A percentile compares a stretch with the other conserved stretches of the same genome.
Evolutionary conservation across 2,797 vertebrate genomes (phyloP).

Genomic region (Gobionotothen gibberifrons): DNA sequence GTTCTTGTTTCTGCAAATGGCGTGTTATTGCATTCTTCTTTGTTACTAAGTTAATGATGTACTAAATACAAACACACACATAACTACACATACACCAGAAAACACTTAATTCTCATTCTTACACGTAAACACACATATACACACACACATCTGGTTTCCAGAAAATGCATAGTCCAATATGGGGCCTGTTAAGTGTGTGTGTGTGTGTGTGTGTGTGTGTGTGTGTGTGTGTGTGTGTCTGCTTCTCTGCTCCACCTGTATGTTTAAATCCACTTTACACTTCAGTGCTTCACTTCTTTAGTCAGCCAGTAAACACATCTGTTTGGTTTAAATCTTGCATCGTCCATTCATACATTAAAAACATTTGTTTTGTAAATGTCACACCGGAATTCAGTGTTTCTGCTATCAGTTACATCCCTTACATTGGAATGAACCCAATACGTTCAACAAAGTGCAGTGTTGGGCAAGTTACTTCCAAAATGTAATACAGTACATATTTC

Average conservation of each 20-base stretch:
- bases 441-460: not conserved
- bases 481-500: no score
- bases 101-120: constrained; percentile 10
- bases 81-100: constrained; percentile 3
- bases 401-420: not conserved
- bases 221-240: not conserved
- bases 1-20: constrained; percentile 51
- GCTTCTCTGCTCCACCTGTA: not conserved
- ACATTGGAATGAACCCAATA: not conserved
- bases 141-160: constrained; percentile 69
- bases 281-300: not conserved
- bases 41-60: constrained; percentile 57
- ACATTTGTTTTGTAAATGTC: not conserved
- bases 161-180: constrained; percentile 42
- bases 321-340: not conserved
- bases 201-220: constrained; percentile 11
- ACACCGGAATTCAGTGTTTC: not conserved
- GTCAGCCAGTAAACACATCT: not conserved
- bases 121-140: constrained; percentile 36
- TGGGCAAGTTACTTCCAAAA: no score
- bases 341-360: not conserved
- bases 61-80: constrained; percentile 68
- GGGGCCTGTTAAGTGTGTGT: constrained; percentile 19
- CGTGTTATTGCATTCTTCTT: constrained; percentile 64
- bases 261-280: not conserved